Percentiles rank a stretch among this genome's conserved stretches.
phyloP scores from a whole-genome alignment of 1,140 invertebrate species.

The Pogonognathellus flavescens region DNA sequence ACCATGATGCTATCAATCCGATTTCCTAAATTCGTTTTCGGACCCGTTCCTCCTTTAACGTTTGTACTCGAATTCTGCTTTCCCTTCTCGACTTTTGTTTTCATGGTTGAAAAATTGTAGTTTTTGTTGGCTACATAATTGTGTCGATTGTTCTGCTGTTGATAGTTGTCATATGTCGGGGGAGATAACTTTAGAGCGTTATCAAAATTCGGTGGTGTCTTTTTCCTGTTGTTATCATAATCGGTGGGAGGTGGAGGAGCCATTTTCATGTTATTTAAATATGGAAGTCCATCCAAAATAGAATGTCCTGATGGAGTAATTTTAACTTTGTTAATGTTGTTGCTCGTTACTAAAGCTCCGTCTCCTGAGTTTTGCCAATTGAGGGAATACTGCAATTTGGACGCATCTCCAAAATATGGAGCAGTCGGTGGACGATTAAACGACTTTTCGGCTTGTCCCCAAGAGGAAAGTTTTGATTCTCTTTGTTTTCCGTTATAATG shows the following conservation, averaged over 20 bases:
- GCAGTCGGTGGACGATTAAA: neutral
- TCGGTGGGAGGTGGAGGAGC: conserved; percentile 8
- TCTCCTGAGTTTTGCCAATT: conserved; percentile 8
- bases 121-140: conserved; percentile 4
- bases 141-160: conserved; percentile 2
- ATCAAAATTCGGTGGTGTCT: neutral
- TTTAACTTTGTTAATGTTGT: neutral
- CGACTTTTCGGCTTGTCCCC: neutral
- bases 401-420: neutral
- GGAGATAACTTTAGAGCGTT: neutral
- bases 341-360: neutral
- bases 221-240: conserved; percentile 3
- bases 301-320: neutral
- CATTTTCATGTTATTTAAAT: conserved; percentile 35
- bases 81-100: neutral
- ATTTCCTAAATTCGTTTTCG: conserved; percentile 17
- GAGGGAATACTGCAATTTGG: neutral
- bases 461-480: neutral
- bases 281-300: conserved; percentile 32
- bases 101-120: conserved; percentile 15
- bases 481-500: neutral
- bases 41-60: neutral
- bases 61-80: neutral
- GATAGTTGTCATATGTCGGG: neutral
- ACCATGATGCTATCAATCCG: neutral